phyloP scores from a whole-genome alignment of 2,113 vertebrate genomes.

The Corythornis cristatus region DNA sequence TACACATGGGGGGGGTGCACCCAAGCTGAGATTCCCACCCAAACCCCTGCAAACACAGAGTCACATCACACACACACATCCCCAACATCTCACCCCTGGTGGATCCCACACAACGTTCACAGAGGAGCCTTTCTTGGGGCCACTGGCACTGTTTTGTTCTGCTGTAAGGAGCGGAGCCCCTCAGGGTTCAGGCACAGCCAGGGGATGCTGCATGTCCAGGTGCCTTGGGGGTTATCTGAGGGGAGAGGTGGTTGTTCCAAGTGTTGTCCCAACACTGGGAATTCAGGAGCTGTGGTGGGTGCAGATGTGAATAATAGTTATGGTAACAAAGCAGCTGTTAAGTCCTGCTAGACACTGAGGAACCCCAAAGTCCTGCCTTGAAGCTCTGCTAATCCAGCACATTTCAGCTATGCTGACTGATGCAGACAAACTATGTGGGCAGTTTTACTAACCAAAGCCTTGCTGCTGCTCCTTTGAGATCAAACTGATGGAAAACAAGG shows the following conservation, averaged over 20 bases:
- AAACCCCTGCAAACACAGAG: accelerated
- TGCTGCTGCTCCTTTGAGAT: background rate
- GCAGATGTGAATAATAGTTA: background rate
- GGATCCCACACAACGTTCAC: background rate
- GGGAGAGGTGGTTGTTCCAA: background rate
- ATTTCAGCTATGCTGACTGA: background rate
- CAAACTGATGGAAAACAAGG: background rate
- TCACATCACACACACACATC: background rate
- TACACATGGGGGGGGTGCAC: too few species aligned
- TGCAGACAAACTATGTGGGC: background rate
- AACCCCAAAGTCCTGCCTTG: background rate
- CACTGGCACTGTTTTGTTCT: accelerated
- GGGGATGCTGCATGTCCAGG: background rate
- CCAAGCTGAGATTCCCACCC: too few species aligned
- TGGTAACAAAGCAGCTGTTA: background rate
- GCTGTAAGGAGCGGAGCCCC: accelerated
- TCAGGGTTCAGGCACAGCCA: background rate
- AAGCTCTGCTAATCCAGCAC: background rate
- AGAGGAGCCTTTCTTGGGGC: background rate
- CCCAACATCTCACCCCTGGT: accelerated
- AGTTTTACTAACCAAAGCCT: background rate
- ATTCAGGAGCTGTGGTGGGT: background rate
- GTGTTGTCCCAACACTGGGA: accelerated
- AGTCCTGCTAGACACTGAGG: background rate
- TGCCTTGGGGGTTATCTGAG: too few species aligned